Base-by-base conservation (phyloP, 2,113 vertebrate species). In the Caracal caracal region DNA sequence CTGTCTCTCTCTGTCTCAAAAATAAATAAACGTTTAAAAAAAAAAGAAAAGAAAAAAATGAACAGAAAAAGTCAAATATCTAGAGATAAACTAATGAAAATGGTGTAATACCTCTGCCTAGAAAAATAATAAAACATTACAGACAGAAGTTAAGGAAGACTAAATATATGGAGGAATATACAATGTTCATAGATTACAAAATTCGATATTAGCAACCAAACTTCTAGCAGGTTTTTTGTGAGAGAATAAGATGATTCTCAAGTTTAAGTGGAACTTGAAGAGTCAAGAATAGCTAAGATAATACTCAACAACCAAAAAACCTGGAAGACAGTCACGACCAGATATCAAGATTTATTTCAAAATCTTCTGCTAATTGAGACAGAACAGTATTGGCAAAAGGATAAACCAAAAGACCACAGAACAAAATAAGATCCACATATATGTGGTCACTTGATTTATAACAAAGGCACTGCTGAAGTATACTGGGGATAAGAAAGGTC, bases 81-180 rank as follows among this genome's bases (percentile, higher is more conserved):
- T 53, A 66, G 51, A 13, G 84, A 20, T 17, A 87, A 90, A 85
- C 35, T 49, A 82, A 53, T 59, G 13, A 83, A 94, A 89, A 93
- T 66, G 66, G 10, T 19, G 0, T 24, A 93, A 93, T 19, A 66
- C 15, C 22, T 83, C 68, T 86, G 75, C 5, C 51, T 80, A 78
- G 61, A 92, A 92, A 93, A 90, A 71, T 26, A 81, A 51, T 12
- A 94, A 90, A 79, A 53, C 40, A 79, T 33, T 94, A 59, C 12
- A 19, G 40, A 51, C 24, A 85, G 22, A 92, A 89, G 92, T 76
- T 89, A 76, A 78, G 81, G 4, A 40, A 40, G 53, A 75, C 22
- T 65, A 89, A 76, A 33, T 17, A 86, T 63, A 92, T 33, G 19
- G 7, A 94, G 2, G 16, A 11, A 76, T 22, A 63, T 68, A 75